Percentiles rank a stretch among this genome's conserved stretches.
These are phyloP conservation scores for Cyprinella venusta DNA, from an alignment of 2,797 vertebrate genomes.

Conservation along the genomic window DNA sequence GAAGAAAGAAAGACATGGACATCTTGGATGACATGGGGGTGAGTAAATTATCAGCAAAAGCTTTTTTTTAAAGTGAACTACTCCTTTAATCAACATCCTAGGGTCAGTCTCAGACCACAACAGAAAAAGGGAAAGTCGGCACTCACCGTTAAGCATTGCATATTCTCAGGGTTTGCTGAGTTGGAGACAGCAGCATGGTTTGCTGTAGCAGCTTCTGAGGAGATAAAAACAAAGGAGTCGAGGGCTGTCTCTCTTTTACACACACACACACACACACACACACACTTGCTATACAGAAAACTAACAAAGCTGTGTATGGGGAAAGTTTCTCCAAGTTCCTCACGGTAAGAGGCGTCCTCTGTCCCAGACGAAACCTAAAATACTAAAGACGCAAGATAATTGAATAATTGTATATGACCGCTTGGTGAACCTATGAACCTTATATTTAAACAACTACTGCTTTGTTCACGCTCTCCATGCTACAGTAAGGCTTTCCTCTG, in stretches of 20 bases:
- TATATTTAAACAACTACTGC: too few species aligned
- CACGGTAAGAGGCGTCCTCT: too few species aligned
- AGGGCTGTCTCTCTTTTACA: background rate
- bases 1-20: too few species aligned
- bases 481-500: too few species aligned
- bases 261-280: background rate
- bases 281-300: background rate
- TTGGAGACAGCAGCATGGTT: constrained; percentile 74
- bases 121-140: background rate
- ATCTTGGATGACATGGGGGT: too few species aligned
- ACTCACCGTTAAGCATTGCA: constrained; percentile 88
- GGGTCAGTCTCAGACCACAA: constrained; percentile 13
- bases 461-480: too few species aligned
- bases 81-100: background rate
- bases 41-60: too few species aligned
- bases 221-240: constrained; percentile 72
- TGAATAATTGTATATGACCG: too few species aligned
- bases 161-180: constrained; percentile 73
- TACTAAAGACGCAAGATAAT: too few species aligned
- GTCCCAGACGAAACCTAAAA: too few species aligned
- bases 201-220: constrained; percentile 77
- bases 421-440: too few species aligned
- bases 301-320: background rate
- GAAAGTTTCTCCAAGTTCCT: background rate
- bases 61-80: too few species aligned